phyloP scores from a whole-genome alignment of 2,113 vertebrate genomes.

The Syngnathus typhle region DNA sequence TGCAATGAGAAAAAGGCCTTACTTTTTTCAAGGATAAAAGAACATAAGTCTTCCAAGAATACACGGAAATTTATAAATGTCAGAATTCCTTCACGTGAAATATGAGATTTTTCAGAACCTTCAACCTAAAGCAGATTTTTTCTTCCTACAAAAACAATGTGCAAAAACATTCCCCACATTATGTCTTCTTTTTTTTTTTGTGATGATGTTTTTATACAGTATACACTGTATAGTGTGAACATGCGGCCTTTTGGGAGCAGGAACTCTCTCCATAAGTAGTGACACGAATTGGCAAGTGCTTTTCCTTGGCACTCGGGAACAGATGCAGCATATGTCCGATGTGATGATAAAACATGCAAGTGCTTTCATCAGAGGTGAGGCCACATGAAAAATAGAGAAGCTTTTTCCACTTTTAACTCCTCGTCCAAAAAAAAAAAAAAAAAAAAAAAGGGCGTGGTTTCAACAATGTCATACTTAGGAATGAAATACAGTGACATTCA shows the following conservation, averaged over 20 bases:
- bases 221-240: neutral
- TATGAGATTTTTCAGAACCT: neutral
- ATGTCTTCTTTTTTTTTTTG: too few relatives aligned
- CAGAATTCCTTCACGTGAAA: neutral
- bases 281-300: conserved; percentile 30
- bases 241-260: neutral
- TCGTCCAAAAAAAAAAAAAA: conserved; percentile 18
- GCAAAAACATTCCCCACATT: too few relatives aligned
- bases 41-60: neutral
- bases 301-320: conserved; percentile 43
- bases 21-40: neutral
- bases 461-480: too few relatives aligned
- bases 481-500: too few relatives aligned
- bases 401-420: conserved; percentile 24
- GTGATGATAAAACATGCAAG: conserved; percentile 53
- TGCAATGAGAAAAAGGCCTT: neutral
- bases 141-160: too few relatives aligned
- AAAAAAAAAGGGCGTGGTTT: neutral
- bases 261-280: conserved; percentile 5
- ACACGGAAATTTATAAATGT: neutral
- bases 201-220: neutral
- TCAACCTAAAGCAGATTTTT: neutral
- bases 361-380: conserved; percentile 45
- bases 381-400: conserved; percentile 48
- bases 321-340: conserved; percentile 49